phyloP scores from a whole-genome alignment of 2,888 invertebrate species.

The Yponomeuta evonymella region DNA sequence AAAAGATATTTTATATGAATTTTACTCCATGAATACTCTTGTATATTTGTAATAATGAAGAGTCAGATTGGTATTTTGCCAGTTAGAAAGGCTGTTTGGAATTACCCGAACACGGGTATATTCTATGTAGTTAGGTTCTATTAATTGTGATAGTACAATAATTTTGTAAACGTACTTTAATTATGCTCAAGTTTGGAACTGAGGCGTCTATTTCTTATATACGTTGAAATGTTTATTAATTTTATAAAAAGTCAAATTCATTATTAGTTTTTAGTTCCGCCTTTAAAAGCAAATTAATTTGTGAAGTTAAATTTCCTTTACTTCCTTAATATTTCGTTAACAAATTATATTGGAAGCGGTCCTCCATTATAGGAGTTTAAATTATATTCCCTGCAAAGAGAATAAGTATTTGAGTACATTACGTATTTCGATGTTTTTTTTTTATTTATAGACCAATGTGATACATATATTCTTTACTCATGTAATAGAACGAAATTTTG shows the following conservation, averaged over 20 bases:
- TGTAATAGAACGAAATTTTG: too few relatives aligned
- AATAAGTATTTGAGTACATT: background rate
- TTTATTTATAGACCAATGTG: background rate
- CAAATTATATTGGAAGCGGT: background rate
- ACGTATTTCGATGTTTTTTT: background rate
- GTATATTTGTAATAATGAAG: background rate
- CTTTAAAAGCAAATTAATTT: conserved; percentile 26
- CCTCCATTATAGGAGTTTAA: background rate
- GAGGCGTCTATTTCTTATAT: background rate
- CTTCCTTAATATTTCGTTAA: background rate
- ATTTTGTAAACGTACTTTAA: conserved; percentile 10
- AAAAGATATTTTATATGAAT: background rate
- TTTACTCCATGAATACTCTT: background rate
- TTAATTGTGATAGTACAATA: conserved; percentile 27
- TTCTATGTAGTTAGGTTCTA: background rate
- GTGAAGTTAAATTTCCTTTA: background rate
- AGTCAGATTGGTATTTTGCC: background rate
- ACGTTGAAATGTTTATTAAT: conserved; percentile 26
- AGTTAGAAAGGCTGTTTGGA: too few relatives aligned
- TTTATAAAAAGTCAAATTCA: conserved; percentile 16
- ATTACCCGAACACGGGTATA: background rate
- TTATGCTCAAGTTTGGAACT: background rate
- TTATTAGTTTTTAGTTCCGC: conserved; percentile 26
- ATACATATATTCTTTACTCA: background rate
- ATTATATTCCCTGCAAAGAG: background rate